A percentile compares a stretch with the other conserved stretches of the same genome.
Conservation (phyloP, 1,140 invertebrate species). For the Sminthurinus signatus region DNA sequence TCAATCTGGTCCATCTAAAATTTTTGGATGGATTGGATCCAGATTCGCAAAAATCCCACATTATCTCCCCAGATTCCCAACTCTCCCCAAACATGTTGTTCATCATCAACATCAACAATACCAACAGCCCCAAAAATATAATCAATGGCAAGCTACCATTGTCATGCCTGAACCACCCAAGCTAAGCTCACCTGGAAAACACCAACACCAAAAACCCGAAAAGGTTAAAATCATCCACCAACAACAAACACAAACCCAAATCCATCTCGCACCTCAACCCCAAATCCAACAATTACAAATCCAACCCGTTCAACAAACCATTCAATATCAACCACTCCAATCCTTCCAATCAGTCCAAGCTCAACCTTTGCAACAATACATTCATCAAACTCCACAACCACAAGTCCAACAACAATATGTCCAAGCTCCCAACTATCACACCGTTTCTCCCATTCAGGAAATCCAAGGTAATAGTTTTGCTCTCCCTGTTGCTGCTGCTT, state of each 20-base stretch:
- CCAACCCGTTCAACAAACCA: no score
- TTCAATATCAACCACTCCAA: no score
- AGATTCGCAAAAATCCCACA: slow-evolving; percentile 25
- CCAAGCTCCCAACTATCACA: not conserved
- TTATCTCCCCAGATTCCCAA: slow-evolving; percentile 16
- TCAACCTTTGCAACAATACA: not conserved
- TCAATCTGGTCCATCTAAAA: slow-evolving; percentile 16
- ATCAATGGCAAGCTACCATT: slow-evolving; percentile 10
- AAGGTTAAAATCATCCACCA: not conserved
- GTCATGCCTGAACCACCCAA: slow-evolving; percentile 2
- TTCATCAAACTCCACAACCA: not conserved
- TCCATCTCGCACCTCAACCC: no score
- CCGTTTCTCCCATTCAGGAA: not conserved
- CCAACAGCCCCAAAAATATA: no score
- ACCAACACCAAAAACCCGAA: no score
- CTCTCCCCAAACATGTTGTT: slow-evolving; percentile 12
- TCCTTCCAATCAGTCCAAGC: no score
- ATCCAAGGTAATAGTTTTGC: not conserved
- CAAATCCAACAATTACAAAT: no score
- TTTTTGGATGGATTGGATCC: slow-evolving; percentile 36
- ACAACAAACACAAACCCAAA: no score
- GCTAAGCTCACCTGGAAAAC: no score
- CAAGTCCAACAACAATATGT: not conserved
- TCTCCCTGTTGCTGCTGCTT: not conserved
- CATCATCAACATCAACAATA: slow-evolving; percentile 13